Base-by-base conservation (phyloP, 2,797 vertebrate genomes). In the Cyprinella venusta region DNA sequence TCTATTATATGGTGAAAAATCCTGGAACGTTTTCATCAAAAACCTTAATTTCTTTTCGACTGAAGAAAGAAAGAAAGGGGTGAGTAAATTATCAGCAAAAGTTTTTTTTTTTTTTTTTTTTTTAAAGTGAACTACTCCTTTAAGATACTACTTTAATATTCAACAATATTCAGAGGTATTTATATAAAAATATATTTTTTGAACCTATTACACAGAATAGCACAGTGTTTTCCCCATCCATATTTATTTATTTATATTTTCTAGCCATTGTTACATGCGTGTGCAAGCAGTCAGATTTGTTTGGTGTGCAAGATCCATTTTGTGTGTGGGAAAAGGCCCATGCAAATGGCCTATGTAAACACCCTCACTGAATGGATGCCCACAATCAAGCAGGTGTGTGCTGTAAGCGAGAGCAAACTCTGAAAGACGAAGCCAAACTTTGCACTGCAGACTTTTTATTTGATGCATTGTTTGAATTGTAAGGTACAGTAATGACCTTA, bases 371-470 rank as follows among this genome's bases (percentile, higher is more conserved):
- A 74, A 78, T 42, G 24, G 18, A 72, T 18, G 26, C 42, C 33
- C 75, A 52, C 52, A 69, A 54, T 87, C 59, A 48, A 84, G 84
- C 87, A 88, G 87, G 87, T 88, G 87, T 80, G 86, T 48, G n/a
- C 48, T 24, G n/a, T 40, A 56, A 67, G 26, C 40, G 68, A 75
- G 54, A 78, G 19, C 38, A 36, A 48, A 45, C 40, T 74, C 64
- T 21, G 13, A 21, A 54, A 79, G 61, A 52, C 12, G 0, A 15
- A 45, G 59, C 33, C 15, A 48, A n/a, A 76, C 48, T 21, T 71
- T 59, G 76, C 24, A n/a, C 70, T 1, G 26, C 38, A 38, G 74
- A 42, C 71, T 59, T 79, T n/a, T n/a, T n/a, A n/a, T n/a, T n/a
- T n/a, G n/a, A n/a, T n/a, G n/a, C n/a, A n/a, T n/a, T n/a, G n/a